phyloP scores from a whole-genome alignment of 2,888 invertebrate species.

The Villa cingulata region DNA sequence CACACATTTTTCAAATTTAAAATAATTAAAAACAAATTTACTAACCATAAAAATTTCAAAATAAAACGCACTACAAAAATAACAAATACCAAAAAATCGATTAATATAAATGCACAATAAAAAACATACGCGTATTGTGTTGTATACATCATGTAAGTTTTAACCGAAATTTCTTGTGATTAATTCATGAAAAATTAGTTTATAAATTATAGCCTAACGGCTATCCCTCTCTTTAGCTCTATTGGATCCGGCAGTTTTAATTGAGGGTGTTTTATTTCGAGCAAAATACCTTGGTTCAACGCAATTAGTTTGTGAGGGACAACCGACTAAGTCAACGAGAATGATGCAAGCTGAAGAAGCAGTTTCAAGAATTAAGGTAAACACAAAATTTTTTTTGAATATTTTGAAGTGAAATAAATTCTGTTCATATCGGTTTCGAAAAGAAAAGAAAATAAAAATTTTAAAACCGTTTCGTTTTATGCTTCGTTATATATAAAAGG shows the following conservation, averaged over 20 bases:
- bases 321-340: slow-evolving; percentile 94
- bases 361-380: slow-evolving; percentile 97
- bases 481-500: background rate
- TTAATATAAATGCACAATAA: background rate
- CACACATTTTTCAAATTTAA: background rate
- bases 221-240: slow-evolving; percentile 6
- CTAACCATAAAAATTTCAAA: background rate
- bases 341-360: slow-evolving; percentile 99
- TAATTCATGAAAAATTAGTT: background rate
- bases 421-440: background rate
- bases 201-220: slow-evolving; percentile 4
- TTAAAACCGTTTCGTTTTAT: background rate
- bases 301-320: slow-evolving; percentile 95
- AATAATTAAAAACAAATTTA: background rate
- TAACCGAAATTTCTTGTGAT: background rate
- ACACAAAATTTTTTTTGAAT: background rate
- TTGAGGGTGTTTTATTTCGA: slow-evolving; percentile 97
- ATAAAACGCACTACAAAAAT: background rate
- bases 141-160: background rate
- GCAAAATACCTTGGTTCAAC: slow-evolving; percentile 97
- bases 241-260: slow-evolving; percentile 56
- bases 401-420: too few relatives aligned
- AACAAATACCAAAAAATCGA: background rate
- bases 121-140: background rate
- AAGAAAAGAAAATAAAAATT: background rate